Conservation (phyloP, 2,797 vertebrate species). For the Heliangelus exortis region DNA sequence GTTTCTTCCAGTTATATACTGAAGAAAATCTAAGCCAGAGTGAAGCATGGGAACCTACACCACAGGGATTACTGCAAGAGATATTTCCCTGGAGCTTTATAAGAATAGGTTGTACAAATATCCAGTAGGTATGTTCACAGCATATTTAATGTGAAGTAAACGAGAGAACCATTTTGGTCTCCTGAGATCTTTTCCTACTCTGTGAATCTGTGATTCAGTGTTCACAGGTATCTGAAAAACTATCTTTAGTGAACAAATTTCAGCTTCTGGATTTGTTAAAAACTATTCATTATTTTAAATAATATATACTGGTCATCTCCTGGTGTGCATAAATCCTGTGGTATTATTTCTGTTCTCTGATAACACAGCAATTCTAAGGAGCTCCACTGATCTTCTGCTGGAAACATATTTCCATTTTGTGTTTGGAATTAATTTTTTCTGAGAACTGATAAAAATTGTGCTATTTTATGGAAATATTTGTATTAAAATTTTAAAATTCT, state of each 20-base stretch:
- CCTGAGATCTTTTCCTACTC: neutral
- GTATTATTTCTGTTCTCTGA: neutral
- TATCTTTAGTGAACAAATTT: neutral
- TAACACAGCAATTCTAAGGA: neutral
- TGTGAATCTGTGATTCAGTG: neutral
- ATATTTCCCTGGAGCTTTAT: neutral
- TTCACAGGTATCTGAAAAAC: neutral
- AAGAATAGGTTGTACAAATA: conserved; percentile 29
- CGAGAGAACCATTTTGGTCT: neutral
- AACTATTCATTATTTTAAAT: neutral
- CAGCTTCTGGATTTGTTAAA: neutral
- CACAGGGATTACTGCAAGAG: neutral
- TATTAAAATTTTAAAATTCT: neutral
- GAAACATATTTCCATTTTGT: neutral
- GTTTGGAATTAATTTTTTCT: neutral
- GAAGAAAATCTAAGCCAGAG: neutral
- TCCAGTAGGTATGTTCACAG: neutral
- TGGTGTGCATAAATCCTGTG: neutral
- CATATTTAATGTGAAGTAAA: neutral
- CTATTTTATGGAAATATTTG: neutral
- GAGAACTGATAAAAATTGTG: neutral
- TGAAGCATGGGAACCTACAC: neutral
- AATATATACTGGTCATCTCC: neutral
- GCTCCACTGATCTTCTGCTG: neutral
- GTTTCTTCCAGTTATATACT: neutral